Base-by-base conservation (phyloP, 1,140 invertebrate genomes). In the Ylistrum balloti region DNA sequence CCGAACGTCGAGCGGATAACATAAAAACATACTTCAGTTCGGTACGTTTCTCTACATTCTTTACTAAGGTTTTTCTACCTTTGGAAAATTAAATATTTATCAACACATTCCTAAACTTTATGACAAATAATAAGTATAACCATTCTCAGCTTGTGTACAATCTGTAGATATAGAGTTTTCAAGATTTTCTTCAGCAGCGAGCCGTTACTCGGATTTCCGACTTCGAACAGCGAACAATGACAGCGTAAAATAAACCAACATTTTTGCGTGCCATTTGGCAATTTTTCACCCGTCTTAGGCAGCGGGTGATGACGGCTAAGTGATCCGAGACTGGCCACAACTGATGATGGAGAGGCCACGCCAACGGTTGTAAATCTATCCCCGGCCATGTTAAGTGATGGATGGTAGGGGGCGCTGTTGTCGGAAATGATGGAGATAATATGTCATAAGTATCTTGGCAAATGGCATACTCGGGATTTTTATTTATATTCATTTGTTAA, bases 361-460 rank as follows among this genome's bases (percentile, higher is more conserved):
- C 56, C n/a, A 74, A n/a, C 56, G 0, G 41, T 1, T 13, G 41
- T 17, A 9, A 45, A 45, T 45, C 9, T 45, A 45, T 45, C 41
- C 41, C 41, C 56, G 22, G 3, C 13, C 22, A 7, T 17, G 56
- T 74, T n/a, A 74, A 28, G 56, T 74, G 56, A 74, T 74, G 56
- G 56, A 74, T 74, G 56, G n/a, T 28, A 28, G n/a, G 56, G n/a
- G 56, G 22, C 56, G 56, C 56, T 74, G 22, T 74, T 5, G 56
- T 28, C 56, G 22, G 56, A 74, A 74, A 74, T 74, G 56, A 74
- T 74, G 56, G 13, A 74, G 56, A 74, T 74, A 74, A 74, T 74
- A 74, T 74, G 56, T 74, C 56, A 74, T 74, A 74, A 74, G 56
- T 74, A 74, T 74, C 56, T 13, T 28, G 56, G n/a, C 56, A 74